phyloP scores from a whole-genome alignment of 2,113 vertebrate genomes.

The Nothobranchius kuhntae region DNA sequence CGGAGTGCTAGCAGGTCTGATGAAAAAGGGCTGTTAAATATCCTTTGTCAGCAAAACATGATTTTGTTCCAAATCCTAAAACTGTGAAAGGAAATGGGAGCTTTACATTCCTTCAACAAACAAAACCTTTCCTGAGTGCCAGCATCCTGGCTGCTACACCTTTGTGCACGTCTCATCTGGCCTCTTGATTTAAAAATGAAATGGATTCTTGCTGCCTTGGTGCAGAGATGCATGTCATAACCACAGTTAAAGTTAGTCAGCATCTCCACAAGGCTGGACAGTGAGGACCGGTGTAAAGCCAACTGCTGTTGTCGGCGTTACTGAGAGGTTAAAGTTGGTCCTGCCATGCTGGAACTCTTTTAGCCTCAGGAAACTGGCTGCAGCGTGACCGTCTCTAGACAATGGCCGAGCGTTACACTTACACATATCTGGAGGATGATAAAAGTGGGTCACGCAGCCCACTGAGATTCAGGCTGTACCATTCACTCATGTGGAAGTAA shows the following conservation, averaged over 20 bases:
- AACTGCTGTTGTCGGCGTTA: slow-evolving; percentile 13
- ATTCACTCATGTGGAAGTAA: slow-evolving; percentile 71
- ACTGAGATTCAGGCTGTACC: slow-evolving; percentile 70
- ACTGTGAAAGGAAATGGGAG: too few relatives aligned
- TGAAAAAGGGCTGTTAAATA: too few relatives aligned
- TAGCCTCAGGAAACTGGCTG: slow-evolving; percentile 9
- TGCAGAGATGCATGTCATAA: neutral
- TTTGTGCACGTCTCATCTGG: too few relatives aligned
- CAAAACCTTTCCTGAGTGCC: too few relatives aligned
- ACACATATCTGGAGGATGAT: slow-evolving; percentile 49
- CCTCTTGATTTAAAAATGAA: neutral
- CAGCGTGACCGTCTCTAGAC: slow-evolving; percentile 43
- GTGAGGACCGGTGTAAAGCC: neutral
- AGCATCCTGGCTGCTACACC: too few relatives aligned
- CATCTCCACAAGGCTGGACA: slow-evolving; percentile 2
- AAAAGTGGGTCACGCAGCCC: slow-evolving; percentile 73
- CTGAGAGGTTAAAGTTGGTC: slow-evolving; percentile 15
- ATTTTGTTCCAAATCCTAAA: too few relatives aligned
- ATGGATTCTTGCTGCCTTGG: neutral
- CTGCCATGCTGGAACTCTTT: slow-evolving; percentile 20
- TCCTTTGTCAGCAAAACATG: too few relatives aligned
- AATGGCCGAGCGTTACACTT: slow-evolving; percentile 44
- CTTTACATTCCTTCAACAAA: too few relatives aligned
- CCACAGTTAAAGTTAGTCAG: neutral
- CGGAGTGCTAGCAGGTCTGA: too few relatives aligned